Percentiles rank a stretch among this genome's conserved stretches.
phyloP scores from a whole-genome alignment of 2,797 vertebrate species.

The Sebastes diploproa region DNA sequence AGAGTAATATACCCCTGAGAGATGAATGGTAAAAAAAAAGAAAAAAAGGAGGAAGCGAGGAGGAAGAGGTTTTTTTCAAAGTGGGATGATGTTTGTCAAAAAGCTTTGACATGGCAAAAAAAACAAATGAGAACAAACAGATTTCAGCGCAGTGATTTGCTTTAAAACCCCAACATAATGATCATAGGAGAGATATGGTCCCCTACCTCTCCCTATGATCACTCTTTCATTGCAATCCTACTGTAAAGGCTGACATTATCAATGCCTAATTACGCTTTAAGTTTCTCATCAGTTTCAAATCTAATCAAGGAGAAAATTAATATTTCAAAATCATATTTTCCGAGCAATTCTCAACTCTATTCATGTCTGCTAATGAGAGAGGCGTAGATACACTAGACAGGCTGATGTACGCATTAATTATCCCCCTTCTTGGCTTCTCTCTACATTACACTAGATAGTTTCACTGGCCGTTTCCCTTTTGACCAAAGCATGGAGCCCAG shows the following conservation, averaged over 20 bases:
- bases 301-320: constrained; percentile 79
- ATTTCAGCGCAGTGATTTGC: constrained; percentile 18
- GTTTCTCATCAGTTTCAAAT: constrained; percentile 75
- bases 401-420: constrained; percentile 58
- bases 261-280: constrained; percentile 72
- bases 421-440: constrained; percentile 22
- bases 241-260: constrained; percentile 63
- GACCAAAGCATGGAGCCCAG: constrained; percentile 17
- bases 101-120: constrained; percentile 17
- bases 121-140: constrained; percentile 9
- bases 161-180: background rate
- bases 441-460: constrained; percentile 10
- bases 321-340: constrained; percentile 74
- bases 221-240: constrained; percentile 30
- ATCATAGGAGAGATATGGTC: constrained; percentile 16
- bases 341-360: constrained; percentile 54
- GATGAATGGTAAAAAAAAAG: constrained; percentile 3
- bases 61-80: constrained; percentile 16
- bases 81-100: constrained; percentile 33
- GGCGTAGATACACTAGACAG: constrained; percentile 45
- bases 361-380: constrained; percentile 68
- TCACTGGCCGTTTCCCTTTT: constrained; percentile 15
- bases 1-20: constrained; percentile 41
- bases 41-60: background rate
- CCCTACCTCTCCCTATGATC: constrained; percentile 5